phyloP scores from a whole-genome alignment of 2,797 vertebrate genomes.

The Notolabrus celidotus region DNA sequence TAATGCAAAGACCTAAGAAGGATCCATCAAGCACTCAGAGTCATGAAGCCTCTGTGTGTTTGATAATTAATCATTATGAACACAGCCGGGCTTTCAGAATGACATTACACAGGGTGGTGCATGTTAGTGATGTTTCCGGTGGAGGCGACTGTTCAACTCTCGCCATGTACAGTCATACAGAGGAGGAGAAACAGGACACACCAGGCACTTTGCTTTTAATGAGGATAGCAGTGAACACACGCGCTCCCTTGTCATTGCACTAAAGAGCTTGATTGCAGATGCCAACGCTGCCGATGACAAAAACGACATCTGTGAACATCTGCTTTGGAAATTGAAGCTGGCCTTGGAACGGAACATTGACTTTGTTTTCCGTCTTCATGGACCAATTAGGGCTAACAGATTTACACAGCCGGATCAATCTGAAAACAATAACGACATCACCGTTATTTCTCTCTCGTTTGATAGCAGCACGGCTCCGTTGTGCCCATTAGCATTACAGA shows the following conservation, averaged over 20 bases:
- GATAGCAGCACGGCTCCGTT: conserved; percentile 60
- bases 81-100: conserved; percentile 42
- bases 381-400: conserved; percentile 82
- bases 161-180: conserved; percentile 40
- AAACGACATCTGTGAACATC: conserved; percentile 81
- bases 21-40: conserved; percentile 56
- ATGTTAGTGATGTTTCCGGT: conserved; percentile 28
- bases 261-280: conserved; percentile 77
- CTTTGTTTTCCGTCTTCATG: conserved; percentile 82
- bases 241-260: conserved; percentile 61
- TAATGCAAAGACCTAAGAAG: conserved; percentile 54
- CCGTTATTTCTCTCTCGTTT: conserved; percentile 68
- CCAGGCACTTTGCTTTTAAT: conserved; percentile 73
- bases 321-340: conserved; percentile 80
- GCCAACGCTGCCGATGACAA: conserved; percentile 67
- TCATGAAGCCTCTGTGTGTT: conserved; percentile 40
- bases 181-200: conserved; percentile 44
- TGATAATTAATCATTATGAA: conserved; percentile 60
- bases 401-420: conserved; percentile 81
- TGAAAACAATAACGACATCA: conserved; percentile 75
- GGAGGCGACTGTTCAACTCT: conserved; percentile 27
- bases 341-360: conserved; percentile 79
- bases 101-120: conserved; percentile 33
- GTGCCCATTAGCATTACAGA: conserved; percentile 74
- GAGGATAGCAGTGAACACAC: conserved; percentile 63